Conservation (phyloP, 2,888 invertebrate genomes). For the Sthenelais limicola region DNA sequence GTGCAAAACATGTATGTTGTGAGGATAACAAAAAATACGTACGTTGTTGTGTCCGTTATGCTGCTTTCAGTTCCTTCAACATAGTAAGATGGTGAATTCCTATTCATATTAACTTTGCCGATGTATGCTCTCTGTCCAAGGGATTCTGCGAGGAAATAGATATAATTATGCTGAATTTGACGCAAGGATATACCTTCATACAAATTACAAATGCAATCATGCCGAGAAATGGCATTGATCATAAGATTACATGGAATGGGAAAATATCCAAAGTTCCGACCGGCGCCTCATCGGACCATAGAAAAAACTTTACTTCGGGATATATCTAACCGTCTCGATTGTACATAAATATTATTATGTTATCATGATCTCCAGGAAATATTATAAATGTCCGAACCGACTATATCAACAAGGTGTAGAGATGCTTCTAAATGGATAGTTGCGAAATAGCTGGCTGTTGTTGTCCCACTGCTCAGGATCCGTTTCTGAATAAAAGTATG, state of each 20-base stretch:
- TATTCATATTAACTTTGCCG: slow-evolving; percentile 90
- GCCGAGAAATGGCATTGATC: too few species aligned
- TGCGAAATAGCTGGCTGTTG: slow-evolving; percentile 90
- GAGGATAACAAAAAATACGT: background rate
- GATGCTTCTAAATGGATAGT: slow-evolving; percentile 83
- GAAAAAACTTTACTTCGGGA: too few species aligned
- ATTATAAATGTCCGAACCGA: slow-evolving; percentile 57
- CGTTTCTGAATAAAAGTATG: slow-evolving; percentile 76
- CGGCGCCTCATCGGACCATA: too few species aligned
- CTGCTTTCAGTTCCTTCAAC: slow-evolving; percentile 73
- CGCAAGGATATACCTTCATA: too few species aligned
- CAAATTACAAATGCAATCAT: too few species aligned
- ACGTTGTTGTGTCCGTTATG: background rate
- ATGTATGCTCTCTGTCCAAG: slow-evolving; percentile 87
- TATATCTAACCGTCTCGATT: too few species aligned
- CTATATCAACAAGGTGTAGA: slow-evolving; percentile 80
- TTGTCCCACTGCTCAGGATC: slow-evolving; percentile 85
- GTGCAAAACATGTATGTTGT: too few species aligned
- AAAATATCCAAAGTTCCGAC: too few species aligned
- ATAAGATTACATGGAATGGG: too few species aligned
- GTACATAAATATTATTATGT: too few species aligned
- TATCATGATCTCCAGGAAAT: background rate
- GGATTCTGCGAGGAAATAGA: slow-evolving; percentile 66
- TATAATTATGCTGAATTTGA: background rate
- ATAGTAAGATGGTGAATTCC: slow-evolving; percentile 75